Evolutionary conservation across 2,888 invertebrate genomes (phyloP).

Genomic region (Latheticus oryzae): DNA sequence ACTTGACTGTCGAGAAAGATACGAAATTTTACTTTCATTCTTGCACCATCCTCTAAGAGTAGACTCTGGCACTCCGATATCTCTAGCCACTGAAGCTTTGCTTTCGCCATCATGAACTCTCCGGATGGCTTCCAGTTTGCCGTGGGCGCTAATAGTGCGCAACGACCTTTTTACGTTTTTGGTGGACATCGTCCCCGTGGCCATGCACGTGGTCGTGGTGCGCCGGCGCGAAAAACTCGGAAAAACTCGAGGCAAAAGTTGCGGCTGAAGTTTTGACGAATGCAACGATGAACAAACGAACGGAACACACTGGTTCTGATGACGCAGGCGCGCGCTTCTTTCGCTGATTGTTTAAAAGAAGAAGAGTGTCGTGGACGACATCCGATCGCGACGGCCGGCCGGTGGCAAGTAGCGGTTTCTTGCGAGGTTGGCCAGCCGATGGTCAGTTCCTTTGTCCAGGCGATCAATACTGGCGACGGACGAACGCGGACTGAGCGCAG

Average conservation of each 20-base stretch:
- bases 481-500: slow-evolving; percentile 62
- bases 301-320: too few species aligned
- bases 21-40: slow-evolving; percentile 81
- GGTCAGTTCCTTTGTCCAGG: slow-evolving; percentile 68
- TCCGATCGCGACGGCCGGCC: slow-evolving; percentile 49
- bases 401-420: slow-evolving; percentile 55
- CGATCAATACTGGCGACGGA: slow-evolving; percentile 64
- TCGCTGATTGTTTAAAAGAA: too few species aligned
- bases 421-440: slow-evolving; percentile 62
- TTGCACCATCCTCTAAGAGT: slow-evolving; percentile 91
- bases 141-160: slow-evolving; percentile 79
- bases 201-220: slow-evolving; percentile 55
- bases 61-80: slow-evolving; percentile 88
- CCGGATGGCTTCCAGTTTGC: slow-evolving; percentile 85
- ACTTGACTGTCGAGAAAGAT: slow-evolving; percentile 77
- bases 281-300: too few species aligned
- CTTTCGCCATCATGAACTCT: slow-evolving; percentile 87
- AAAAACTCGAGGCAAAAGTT: too few species aligned
- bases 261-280: slow-evolving; percentile 59
- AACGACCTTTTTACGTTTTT: slow-evolving; percentile 81
- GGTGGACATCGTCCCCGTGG: slow-evolving; percentile 69
- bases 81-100: slow-evolving; percentile 86
- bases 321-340: slow-evolving; percentile 46
- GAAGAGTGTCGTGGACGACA: slow-evolving; percentile 10
- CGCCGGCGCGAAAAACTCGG: slow-evolving; percentile 48